Evolutionary conservation across 2,113 vertebrate genomes (phyloP).

Genomic region (Nerophis lumbriciformis): DNA sequence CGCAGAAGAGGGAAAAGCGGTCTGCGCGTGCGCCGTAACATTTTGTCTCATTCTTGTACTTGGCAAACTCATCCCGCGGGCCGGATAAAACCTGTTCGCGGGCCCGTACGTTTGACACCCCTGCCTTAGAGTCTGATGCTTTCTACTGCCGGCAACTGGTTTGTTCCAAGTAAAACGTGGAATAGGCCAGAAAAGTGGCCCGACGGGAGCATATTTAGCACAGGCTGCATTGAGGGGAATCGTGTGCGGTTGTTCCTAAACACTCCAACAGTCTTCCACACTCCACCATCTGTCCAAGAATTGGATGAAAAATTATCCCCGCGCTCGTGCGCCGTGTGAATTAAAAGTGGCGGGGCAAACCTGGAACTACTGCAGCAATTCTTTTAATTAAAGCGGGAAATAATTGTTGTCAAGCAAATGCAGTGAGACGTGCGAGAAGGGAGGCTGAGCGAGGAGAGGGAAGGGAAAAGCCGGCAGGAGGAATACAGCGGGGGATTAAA

Average conservation of each 20-base stretch:
- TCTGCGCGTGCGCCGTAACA: too few species aligned
- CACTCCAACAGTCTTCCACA: constrained; percentile 1
- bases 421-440: constrained; percentile 32
- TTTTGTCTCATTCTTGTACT: too few species aligned
- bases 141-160: not conserved
- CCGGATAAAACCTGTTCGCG: too few species aligned
- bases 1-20: too few species aligned
- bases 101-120: too few species aligned
- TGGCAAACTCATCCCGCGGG: too few species aligned
- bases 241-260: not conserved
- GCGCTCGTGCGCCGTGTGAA: not conserved
- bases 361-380: constrained; percentile 18
- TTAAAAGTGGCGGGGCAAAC: not conserved
- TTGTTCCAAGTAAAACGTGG: constrained; percentile 20
- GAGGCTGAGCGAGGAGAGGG: constrained; percentile 34
- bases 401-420: constrained; percentile 51
- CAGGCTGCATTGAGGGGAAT: not conserved
- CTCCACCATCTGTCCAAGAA: constrained; percentile 12
- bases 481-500: constrained; percentile 57
- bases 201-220: constrained; percentile 4
- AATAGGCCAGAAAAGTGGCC: constrained; percentile 10
- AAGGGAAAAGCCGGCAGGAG: constrained; percentile 34
- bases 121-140: not conserved
- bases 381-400: constrained; percentile 53
- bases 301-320: constrained; percentile 14